Evolutionary conservation across 2,797 vertebrate species (phyloP), one percentile per base, ranked within the genome.

Genomic region (Coregonus sp.): DNA sequence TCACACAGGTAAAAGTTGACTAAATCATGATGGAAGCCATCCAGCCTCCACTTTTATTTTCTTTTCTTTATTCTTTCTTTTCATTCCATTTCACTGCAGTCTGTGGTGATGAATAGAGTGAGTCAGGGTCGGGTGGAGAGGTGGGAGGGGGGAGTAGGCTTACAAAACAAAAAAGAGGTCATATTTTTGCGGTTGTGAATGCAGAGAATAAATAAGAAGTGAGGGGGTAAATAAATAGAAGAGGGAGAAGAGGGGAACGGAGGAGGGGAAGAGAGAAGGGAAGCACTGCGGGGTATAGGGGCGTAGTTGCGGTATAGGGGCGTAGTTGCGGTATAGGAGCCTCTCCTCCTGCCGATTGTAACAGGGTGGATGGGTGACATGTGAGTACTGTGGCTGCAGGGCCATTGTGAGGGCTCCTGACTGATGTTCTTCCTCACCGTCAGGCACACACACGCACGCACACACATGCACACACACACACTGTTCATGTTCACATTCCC

Each of bases 1-100:
- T 70, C 75, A 56, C 47, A 31, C 75, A 59, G 75, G 75, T 76
- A 59, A 37, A 37, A 40, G 67, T 76, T 15, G 51, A 25, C 29
- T 40, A 75, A 68, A 68, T 52, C 61, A 67, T 50, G 63, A 68
- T 68, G 74, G 74, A 63, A 7, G 11, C 18, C 15, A 33, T 75
- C 65, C 74, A 68, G 50, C 25, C 47, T 33, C 15, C 29, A 1
- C 1, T 52, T 52, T 68, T 67, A 12, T 75, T 65, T 67, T 51
- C 50, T 52, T 67, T 61, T 33, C 50, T 33, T 52, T 67, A 47
- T 47, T 47, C 18, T 11, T 47, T 50, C 59, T 63, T 29, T 61
- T n/a, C 50, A 47, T 54, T 68, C 47, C 65, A 35, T 69, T 68
- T 75, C 63, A 68, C 74, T 33, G 74, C 56, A 52, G 65, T 54